These are phyloP conservation scores for Eudasyphora cyanicolor DNA, from an alignment of 2,888 invertebrate species.

Conservation along the genomic window DNA sequence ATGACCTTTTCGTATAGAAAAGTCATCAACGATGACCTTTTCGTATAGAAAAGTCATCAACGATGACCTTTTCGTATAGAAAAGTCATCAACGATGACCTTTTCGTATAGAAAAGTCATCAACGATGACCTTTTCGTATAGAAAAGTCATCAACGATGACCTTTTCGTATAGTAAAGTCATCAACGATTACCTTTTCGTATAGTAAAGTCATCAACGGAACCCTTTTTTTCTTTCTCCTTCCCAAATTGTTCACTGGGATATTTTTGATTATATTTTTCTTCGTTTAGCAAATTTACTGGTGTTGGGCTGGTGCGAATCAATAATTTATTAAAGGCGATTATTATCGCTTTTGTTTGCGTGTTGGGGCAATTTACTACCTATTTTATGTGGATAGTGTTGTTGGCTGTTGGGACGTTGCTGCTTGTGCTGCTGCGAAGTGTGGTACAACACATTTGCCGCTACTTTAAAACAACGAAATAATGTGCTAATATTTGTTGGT, in stretches of 20 bases:
- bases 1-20: no score
- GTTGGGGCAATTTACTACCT: constrained; percentile 52
- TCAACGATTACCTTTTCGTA: no score
- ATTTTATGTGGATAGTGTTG: neutral
- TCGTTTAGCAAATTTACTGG: neutral
- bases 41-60: no score
- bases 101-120: no score
- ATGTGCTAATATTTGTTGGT: constrained; percentile 47
- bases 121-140: no score
- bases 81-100: no score
- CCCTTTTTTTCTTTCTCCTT: neutral
- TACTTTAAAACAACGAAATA: constrained; percentile 31
- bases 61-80: no score
- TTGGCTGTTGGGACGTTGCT: constrained; percentile 34
- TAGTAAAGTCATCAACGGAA: neutral
- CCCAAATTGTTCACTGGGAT: neutral
- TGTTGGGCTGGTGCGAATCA: constrained; percentile 58
- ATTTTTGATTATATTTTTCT: neutral
- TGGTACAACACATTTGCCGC: constrained; percentile 19
- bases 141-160: no score
- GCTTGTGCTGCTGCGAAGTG: neutral
- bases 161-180: no score
- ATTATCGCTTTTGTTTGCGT: constrained; percentile 65
- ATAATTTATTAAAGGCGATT: constrained; percentile 69
- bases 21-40: no score